Evolutionary conservation across 2,113 vertebrate species (phyloP).

Genomic region (Dicaeum eximium): DNA sequence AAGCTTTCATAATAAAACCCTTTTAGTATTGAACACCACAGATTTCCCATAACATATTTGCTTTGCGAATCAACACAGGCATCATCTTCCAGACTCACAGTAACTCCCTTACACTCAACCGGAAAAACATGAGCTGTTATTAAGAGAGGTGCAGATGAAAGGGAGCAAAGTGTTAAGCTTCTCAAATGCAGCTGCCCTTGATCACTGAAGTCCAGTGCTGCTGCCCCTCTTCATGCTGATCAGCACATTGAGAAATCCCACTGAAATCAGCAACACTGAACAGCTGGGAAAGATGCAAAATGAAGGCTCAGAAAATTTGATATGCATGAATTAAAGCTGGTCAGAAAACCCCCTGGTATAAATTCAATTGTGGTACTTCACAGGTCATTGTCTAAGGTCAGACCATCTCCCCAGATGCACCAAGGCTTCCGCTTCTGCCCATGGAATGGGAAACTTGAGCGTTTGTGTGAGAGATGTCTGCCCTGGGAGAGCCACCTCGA

Average conservation of each 20-base stretch:
- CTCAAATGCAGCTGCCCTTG: constrained; percentile 28
- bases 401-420: not conserved
- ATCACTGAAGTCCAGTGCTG: constrained; percentile 37
- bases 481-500: not conserved
- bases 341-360: not conserved
- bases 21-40: not conserved
- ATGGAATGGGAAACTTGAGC: not conserved
- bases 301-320: not conserved
- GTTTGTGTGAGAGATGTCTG: not conserved
- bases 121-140: constrained; percentile 5
- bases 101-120: not conserved
- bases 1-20: not conserved
- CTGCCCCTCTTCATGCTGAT: constrained; percentile 28
- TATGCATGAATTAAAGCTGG: constrained; percentile 25
- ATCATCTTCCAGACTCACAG: not conserved
- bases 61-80: not conserved
- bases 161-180: constrained; percentile 37
- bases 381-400: not conserved
- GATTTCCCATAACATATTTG: not conserved
- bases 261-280: not conserved
- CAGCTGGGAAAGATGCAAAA: not conserved
- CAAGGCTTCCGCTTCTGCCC: not conserved
- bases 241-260: constrained; percentile 11
- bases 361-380: not conserved
- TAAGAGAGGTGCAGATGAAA: constrained; percentile 35